Conservation (phyloP, 2,797 vertebrate species). For the Mus spretus region DNA sequence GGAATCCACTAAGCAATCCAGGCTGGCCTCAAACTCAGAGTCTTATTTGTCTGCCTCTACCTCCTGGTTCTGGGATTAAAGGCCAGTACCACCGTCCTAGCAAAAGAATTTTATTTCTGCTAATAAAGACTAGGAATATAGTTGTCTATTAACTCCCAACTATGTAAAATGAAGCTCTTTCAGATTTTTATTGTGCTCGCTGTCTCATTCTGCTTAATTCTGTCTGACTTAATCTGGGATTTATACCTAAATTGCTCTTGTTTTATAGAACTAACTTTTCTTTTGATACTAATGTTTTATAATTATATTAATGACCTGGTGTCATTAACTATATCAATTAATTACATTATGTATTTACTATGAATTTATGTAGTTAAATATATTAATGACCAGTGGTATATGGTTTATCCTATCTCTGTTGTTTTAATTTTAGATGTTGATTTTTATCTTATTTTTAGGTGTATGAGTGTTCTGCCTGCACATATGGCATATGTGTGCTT, state of each 20-base stretch:
- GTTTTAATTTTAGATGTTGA: not conserved
- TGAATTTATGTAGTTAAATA: not conserved
- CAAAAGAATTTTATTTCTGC: constrained; percentile 12
- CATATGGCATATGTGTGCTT: not conserved
- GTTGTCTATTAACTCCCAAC: constrained; percentile 21
- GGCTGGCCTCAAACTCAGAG: not conserved
- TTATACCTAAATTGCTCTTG: constrained; percentile 33
- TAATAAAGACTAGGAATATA: constrained; percentile 21
- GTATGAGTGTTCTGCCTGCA: not conserved
- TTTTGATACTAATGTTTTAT: constrained; percentile 17
- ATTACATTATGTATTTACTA: not conserved
- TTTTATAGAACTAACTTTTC: constrained; percentile 44
- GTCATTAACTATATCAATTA: not conserved
- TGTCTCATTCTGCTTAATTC: not conserved
- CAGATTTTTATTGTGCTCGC: not conserved
- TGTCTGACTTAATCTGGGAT: not conserved
- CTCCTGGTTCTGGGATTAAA: not conserved
- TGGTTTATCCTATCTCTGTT: not conserved
- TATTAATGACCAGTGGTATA: not conserved
- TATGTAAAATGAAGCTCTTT: not conserved
- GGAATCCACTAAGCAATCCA: not conserved
- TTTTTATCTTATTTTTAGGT: not conserved
- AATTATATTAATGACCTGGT: not conserved
- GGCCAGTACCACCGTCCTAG: not conserved
- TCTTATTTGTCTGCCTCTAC: not conserved